These are phyloP conservation scores for Syrmaticus mikado DNA, from an alignment of 2,113 vertebrate genomes.

Conservation along the genomic window DNA sequence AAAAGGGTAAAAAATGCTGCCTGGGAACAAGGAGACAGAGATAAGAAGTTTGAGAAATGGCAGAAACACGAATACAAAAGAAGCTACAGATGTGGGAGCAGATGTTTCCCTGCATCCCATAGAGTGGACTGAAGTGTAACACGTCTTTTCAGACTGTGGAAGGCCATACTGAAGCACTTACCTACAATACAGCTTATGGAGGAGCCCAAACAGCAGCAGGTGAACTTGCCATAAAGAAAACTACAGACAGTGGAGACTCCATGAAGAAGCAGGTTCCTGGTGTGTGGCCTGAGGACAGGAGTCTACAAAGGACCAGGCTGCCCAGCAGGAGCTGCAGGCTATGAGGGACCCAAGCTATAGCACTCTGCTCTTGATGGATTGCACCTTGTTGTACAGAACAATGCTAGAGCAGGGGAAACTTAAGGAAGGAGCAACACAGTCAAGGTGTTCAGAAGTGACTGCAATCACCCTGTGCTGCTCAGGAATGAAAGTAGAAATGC, in stretches of 20 bases:
- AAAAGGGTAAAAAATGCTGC: too few species aligned
- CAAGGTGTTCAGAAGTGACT: neutral
- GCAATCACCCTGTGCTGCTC: too few species aligned
- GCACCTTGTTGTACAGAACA: neutral
- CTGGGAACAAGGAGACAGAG: too few species aligned
- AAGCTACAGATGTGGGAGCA: too few species aligned
- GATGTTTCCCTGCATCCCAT: too few species aligned
- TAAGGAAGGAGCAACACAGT: neutral
- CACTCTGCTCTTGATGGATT: neutral
- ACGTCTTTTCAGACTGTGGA: too few species aligned
- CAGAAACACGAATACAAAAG: too few species aligned
- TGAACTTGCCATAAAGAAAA: neutral
- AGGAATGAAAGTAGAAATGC: neutral
- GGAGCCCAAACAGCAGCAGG: accelerated
- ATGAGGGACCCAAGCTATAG: neutral
- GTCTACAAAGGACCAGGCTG: accelerated
- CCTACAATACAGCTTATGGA: neutral
- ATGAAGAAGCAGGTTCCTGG: too few species aligned
- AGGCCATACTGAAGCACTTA: neutral
- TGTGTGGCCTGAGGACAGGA: neutral
- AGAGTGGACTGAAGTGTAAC: too few species aligned
- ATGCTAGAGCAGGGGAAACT: neutral
- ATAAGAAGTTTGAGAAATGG: too few species aligned
- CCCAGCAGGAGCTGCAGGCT: accelerated
- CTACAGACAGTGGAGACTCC: neutral